phyloP scores from a whole-genome alignment of 53 echinoderm and acorn worm genomes.

The Holothuria scabra region DNA sequence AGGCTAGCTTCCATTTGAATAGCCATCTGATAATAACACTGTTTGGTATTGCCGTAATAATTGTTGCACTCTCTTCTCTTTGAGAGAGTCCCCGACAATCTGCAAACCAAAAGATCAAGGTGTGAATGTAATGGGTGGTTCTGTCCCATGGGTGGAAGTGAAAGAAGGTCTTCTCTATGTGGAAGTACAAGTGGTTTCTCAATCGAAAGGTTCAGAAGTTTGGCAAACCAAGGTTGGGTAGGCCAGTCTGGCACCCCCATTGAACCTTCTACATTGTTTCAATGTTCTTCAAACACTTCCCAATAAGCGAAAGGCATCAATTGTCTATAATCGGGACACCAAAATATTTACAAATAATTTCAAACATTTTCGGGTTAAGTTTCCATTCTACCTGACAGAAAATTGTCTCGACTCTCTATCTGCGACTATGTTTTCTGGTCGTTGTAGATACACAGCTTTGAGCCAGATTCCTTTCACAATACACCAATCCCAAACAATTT shows the following conservation, averaged over 20 bases:
- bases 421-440: no score
- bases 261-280: constrained; percentile 33
- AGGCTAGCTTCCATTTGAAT: background rate
- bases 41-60: constrained; percentile 39
- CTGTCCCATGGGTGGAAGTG: constrained; percentile 18
- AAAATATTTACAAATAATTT: no score
- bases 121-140: constrained; percentile 36
- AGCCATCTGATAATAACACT: no score
- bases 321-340: no score
- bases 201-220: constrained; percentile 6
- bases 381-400: no score
- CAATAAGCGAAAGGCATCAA: no score
- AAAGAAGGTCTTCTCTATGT: background rate
- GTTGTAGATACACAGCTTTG: no score
- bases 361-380: no score
- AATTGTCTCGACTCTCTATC: no score
- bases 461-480: no score
- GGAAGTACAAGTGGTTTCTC: constrained; percentile 18
- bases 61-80: constrained; percentile 1
- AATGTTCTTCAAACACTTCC: constrained; percentile 30
- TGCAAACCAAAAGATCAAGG: constrained; percentile 52
- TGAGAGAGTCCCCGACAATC: constrained; percentile 46
- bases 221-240: constrained; percentile 57
- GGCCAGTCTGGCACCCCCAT: constrained; percentile 58
- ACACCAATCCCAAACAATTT: no score